These are phyloP conservation scores for Alsophila aescularia DNA, from an alignment of 2,888 invertebrate genomes.

Conservation along the genomic window DNA sequence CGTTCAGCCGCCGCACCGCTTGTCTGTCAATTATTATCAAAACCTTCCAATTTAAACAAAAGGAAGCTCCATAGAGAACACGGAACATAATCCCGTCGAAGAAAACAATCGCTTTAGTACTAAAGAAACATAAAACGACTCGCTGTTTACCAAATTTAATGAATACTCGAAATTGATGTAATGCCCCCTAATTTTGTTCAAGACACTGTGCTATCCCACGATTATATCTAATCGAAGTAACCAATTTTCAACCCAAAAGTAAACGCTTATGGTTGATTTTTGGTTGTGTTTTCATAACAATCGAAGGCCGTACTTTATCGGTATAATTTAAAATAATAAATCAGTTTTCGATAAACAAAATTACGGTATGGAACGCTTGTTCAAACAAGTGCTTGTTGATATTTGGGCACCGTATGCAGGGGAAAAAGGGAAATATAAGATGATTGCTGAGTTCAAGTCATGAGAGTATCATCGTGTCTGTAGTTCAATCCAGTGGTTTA, in stretches of 20 bases:
- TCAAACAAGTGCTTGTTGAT: slow-evolving; percentile 51
- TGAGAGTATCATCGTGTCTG: too few species aligned
- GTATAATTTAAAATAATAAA: slow-evolving; percentile 57
- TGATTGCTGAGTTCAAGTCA: not conserved
- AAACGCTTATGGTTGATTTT: not conserved
- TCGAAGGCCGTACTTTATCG: slow-evolving; percentile 23
- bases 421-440: not conserved
- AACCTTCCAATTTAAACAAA: slow-evolving; percentile 10
- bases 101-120: slow-evolving; percentile 14
- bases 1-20: too few species aligned
- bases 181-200: slow-evolving; percentile 38
- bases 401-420: slow-evolving; percentile 32
- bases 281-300: not conserved
- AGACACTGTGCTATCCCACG: slow-evolving; percentile 35
- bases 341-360: slow-evolving; percentile 51
- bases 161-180: slow-evolving; percentile 35
- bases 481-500: too few species aligned
- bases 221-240: not conserved
- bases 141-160: slow-evolving; percentile 20
- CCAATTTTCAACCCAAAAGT: not conserved
- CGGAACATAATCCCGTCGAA: slow-evolving; percentile 9
- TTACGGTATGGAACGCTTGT: slow-evolving; percentile 45
- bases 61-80: slow-evolving; percentile 8
- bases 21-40: too few species aligned
- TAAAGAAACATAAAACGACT: slow-evolving; percentile 18